Base-by-base conservation (phyloP, 1,140 invertebrate genomes). In the Formica exsecta region DNA sequence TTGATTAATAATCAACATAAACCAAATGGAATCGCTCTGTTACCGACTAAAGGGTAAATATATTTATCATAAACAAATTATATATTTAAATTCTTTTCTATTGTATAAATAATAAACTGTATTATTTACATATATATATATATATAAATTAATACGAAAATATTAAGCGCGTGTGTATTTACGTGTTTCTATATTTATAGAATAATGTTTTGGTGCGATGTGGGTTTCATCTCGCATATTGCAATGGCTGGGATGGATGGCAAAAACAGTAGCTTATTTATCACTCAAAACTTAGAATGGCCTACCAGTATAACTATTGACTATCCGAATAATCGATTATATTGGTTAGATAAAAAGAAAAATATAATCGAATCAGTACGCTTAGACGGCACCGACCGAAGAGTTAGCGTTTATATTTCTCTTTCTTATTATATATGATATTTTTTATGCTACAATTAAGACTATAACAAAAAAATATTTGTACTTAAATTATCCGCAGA, bases 301-400 rank as follows among this genome's bases (percentile, higher is more conserved):
- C 98, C 99, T 0, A 99, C 98, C 93, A 98, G 98, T 3, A 94
- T 99, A 9, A 96, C 98, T 2, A 95, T 99, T 65, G 99, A 99
- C 94, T 97, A 97, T 92, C 97, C 97, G 22, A 98, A 97, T 85
- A 95, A 97, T 25, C 95, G 98, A 66, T 94, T 97, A 7, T 97
- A 98, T 89, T 98, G 98, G 96, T 97, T 98, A 0, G 97, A 98
- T 89, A 96, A 96, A 0, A 98, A 98, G 88, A 90, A 96, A 7
- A 95, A 95, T 59, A 96, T 95, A 76, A 96, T 99, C 2, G 98
- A 98, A 94, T 97, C 97, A 2, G 95, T 98, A 22, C 95, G 96
- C 22, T 95, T 98, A 8, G 97, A 98, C 93, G 97, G 97, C 8
- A 96, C 95, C 11, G 96, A 97, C 92, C 95, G 98, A 19, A 95